These are phyloP conservation scores for Trichonephila clavipes DNA, from an alignment of 1,140 invertebrate species.

Conservation along the genomic window DNA sequence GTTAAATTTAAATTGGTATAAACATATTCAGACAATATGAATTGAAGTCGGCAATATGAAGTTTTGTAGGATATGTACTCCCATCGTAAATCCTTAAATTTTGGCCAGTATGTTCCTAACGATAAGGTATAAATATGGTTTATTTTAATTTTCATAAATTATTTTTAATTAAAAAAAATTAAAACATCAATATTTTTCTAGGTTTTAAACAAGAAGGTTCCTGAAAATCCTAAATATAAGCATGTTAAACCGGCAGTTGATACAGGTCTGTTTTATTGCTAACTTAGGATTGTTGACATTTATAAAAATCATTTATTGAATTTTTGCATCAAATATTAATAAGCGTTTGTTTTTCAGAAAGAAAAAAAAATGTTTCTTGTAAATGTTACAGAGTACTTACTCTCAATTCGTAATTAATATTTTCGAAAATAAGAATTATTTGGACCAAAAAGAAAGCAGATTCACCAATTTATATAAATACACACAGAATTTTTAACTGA, in stretches of 20 bases:
- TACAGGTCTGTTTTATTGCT: constrained; percentile 3
- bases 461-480: too few relatives aligned
- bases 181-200: constrained; percentile 45
- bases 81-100: constrained; percentile 56
- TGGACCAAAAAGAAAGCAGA: too few relatives aligned
- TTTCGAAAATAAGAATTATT: too few relatives aligned
- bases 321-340: too few relatives aligned
- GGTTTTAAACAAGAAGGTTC: constrained; percentile 68
- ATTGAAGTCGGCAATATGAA: constrained; percentile 51
- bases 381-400: too few relatives aligned
- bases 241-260: constrained; percentile 62
- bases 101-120: constrained; percentile 62
- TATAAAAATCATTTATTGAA: too few relatives aligned
- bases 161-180: neutral
- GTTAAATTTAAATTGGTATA: neutral
- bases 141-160: neutral
- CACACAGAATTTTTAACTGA: too few relatives aligned
- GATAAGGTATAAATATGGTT: constrained; percentile 28
- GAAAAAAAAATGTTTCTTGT: too few relatives aligned
- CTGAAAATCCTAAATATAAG: constrained; percentile 68
- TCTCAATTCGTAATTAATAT: too few relatives aligned
- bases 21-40: neutral
- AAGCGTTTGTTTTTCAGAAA: too few relatives aligned
- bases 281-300: too few relatives aligned
- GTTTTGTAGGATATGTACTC: constrained; percentile 57